phyloP scores from a whole-genome alignment of 2,797 vertebrate species.

The Schizopygopsis pylzovi region DNA sequence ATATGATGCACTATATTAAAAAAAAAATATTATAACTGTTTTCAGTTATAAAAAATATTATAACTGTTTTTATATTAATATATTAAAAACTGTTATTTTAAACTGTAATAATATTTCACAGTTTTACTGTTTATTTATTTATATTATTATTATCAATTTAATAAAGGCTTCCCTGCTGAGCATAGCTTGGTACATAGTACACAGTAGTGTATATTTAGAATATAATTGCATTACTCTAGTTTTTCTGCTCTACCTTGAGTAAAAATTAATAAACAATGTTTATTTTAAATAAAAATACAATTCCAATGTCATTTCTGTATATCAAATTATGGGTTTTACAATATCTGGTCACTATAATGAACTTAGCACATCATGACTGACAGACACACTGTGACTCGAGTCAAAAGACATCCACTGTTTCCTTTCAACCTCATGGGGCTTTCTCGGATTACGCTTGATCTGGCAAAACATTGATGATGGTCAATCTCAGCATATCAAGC shows the following conservation, averaged over 20 bases:
- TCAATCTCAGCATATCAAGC: constrained; percentile 21
- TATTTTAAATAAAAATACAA: not conserved
- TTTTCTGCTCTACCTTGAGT: too few species aligned
- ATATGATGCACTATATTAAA: not conserved
- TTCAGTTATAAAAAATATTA: too few species aligned
- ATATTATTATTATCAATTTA: not conserved
- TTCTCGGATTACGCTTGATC: constrained; percentile 36
- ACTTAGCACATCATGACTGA: constrained; percentile 27
- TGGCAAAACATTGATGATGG: constrained; percentile 37
- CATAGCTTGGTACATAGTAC: too few species aligned
- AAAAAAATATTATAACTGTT: not conserved
- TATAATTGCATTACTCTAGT: not conserved
- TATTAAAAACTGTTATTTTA: not conserved
- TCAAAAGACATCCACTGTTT: constrained; percentile 15
- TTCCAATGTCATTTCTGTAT: not conserved
- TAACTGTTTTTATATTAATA: not conserved
- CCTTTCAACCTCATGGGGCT: constrained; percentile 17
- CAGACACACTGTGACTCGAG: not conserved
- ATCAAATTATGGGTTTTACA: not conserved
- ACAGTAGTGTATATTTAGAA: too few species aligned
- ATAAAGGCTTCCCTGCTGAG: not conserved
- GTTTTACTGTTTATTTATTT: not conserved
- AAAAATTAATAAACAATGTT: not conserved
- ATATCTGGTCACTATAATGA: constrained; percentile 23
- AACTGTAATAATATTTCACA: not conserved